phyloP scores from a whole-genome alignment of 2,888 invertebrate species.

The Chromoteleia sp. region DNA sequence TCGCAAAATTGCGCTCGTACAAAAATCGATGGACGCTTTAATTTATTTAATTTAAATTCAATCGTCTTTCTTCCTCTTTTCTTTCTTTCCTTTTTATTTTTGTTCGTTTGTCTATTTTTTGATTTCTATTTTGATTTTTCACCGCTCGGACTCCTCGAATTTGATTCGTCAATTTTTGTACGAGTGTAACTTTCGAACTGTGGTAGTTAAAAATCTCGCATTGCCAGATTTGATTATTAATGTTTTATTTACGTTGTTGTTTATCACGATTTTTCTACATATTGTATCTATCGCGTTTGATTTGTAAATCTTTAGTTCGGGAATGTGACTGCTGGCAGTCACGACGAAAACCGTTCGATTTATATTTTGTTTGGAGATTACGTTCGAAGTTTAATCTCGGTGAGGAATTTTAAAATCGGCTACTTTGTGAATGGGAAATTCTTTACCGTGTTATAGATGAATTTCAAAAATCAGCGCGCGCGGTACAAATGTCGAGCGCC shows the following conservation, averaged over 20 bases:
- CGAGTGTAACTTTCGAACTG: not conserved
- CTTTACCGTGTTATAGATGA: constrained; percentile 1
- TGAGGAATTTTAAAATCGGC: constrained; percentile 16
- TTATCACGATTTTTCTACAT: constrained; percentile 14
- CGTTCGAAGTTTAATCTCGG: constrained; percentile 42
- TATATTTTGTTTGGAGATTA: constrained; percentile 15
- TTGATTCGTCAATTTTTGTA: not conserved
- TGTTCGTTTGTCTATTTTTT: too few relatives aligned
- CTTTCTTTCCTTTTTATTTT: too few relatives aligned
- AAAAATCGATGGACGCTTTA: too few relatives aligned
- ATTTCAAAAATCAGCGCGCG: not conserved
- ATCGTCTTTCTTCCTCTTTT: too few relatives aligned
- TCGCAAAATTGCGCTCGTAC: too few relatives aligned
- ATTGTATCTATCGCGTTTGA: constrained; percentile 4
- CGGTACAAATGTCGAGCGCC: not conserved
- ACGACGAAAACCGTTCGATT: constrained; percentile 25
- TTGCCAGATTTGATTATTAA: not conserved
- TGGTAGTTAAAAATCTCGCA: too few relatives aligned
- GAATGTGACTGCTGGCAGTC: constrained; percentile 49
- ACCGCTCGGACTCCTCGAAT: too few relatives aligned
- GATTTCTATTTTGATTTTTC: too few relatives aligned
- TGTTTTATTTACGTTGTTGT: constrained; percentile 42
- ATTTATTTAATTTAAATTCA: too few relatives aligned
- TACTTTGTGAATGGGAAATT: constrained; percentile 3
- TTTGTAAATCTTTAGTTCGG: constrained; percentile 10